Conservation (phyloP, 2,797 vertebrate genomes). For the Tokudaia tokunoshimensis region DNA sequence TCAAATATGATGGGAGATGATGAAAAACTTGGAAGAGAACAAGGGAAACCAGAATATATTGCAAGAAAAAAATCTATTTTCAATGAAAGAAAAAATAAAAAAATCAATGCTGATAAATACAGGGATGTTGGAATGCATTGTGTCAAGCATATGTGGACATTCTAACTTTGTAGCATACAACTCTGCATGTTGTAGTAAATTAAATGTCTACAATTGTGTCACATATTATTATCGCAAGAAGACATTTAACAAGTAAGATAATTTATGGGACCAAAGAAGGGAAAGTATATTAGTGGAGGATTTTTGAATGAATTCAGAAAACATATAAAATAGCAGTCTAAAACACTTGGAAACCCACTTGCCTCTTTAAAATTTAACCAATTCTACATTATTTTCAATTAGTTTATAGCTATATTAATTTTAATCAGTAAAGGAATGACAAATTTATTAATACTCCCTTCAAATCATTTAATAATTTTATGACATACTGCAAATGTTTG, state of each 20-base stretch:
- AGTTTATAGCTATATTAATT: slow-evolving; percentile 36
- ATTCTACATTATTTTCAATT: neutral
- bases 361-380: neutral
- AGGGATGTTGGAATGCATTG: neutral
- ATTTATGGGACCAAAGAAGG: neutral
- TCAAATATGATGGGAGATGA: neutral
- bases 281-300: too few relatives aligned
- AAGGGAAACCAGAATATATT: neutral
- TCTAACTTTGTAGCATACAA: neutral
- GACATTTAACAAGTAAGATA: neutral
- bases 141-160: neutral
- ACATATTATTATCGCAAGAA: neutral
- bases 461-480: slow-evolving; percentile 43
- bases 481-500: slow-evolving; percentile 1
- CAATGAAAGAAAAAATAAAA: neutral
- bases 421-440: slow-evolving; percentile 59
- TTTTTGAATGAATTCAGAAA: neutral
- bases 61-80: neutral
- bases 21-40: neutral
- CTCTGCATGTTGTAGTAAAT: neutral
- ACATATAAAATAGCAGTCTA: neutral
- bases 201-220: neutral
- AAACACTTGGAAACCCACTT: neutral
- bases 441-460: slow-evolving; percentile 42
- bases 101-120: neutral